These are phyloP conservation scores for Eupithecia abbreviata DNA, from an alignment of 2,888 invertebrate genomes.

Conservation along the genomic window DNA sequence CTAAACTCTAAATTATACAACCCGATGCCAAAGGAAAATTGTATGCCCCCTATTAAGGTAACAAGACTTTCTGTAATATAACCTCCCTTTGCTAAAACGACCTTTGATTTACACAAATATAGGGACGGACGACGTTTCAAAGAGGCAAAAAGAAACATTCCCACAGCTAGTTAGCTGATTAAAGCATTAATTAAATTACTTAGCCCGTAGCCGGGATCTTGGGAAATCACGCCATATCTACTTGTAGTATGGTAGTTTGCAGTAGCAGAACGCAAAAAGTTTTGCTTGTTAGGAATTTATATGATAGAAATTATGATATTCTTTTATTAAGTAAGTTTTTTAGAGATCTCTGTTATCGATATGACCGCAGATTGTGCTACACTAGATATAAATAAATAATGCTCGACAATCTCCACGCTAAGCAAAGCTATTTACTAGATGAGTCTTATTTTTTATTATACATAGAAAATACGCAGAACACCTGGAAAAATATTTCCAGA, in stretches of 20 bases:
- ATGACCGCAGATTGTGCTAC: no score
- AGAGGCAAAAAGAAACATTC: slow-evolving; percentile 50
- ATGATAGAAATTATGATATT: background rate
- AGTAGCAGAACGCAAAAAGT: slow-evolving; percentile 20
- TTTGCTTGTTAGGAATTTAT: slow-evolving; percentile 17
- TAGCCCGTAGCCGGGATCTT: slow-evolving; percentile 55
- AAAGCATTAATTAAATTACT: slow-evolving; percentile 76
- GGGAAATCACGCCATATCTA: slow-evolving; percentile 64
- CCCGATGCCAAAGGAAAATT: background rate
- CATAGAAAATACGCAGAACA: no score
- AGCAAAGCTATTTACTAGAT: no score
- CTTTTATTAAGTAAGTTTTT: background rate
- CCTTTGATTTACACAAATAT: slow-evolving; percentile 21
- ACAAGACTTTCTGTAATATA: slow-evolving; percentile 10
- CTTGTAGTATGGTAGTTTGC: slow-evolving; percentile 21
- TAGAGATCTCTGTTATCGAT: no score
- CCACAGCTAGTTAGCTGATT: slow-evolving; percentile 68
- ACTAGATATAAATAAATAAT: no score
- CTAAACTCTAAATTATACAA: background rate
- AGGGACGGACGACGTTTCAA: slow-evolving; percentile 17
- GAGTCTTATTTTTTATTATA: no score
- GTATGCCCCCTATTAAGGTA: background rate
- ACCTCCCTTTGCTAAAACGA: slow-evolving; percentile 7
- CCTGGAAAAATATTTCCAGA: no score
- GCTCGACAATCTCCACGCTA: no score